Evolutionary conservation across 2,888 invertebrate species (phyloP), one percentile per base, ranked within the genome.

Genomic region (Boloria euphrosyne): DNA sequence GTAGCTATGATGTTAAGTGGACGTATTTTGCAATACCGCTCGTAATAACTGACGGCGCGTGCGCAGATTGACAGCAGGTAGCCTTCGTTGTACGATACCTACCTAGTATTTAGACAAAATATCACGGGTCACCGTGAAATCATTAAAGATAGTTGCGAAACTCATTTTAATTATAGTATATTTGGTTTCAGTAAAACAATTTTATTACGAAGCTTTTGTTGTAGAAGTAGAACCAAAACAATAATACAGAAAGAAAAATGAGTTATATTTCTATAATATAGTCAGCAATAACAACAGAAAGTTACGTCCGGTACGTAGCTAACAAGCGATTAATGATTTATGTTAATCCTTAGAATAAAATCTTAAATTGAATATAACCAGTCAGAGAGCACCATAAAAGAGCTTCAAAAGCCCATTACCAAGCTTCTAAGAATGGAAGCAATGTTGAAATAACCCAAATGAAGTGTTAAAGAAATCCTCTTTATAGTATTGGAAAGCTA

Each of bases 31-130:
- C 74, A 78, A 78, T 73, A 67, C 64, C 70, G 71, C 73, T 64
- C 68, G 71, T 70, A 74, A 72, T 72, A 73, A 74, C 71, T 67
- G 67, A 51, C 74, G 66, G 57, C 73, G 77, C 78, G 76, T 78
- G 80, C 75, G 75, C 76, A 69, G 71, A 69, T 76, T 69, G 76
- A 78, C 77, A 58, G 74, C 74, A 72, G 77, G 71, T 76, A 80
- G 77, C 76, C 73, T 75, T 74, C 73, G 74, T 72, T 74, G 71
- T 76, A 74, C 74, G 75, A 70, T 75, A 72, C 70, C 73, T 75
- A 72, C 70, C 73, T 69, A 75, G 74, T 76, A 75, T 76, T 80
- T 73, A 60, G 77, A 76, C 78, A 82, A 83, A 80, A 68, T 74
- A 72, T 74, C 73, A 74, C 75, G 71, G 68, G 66, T 72, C 64